Evolutionary conservation across 2,888 invertebrate species (phyloP), one percentile per base, ranked within the genome.

Genomic region (Odontocolon sp.): DNA sequence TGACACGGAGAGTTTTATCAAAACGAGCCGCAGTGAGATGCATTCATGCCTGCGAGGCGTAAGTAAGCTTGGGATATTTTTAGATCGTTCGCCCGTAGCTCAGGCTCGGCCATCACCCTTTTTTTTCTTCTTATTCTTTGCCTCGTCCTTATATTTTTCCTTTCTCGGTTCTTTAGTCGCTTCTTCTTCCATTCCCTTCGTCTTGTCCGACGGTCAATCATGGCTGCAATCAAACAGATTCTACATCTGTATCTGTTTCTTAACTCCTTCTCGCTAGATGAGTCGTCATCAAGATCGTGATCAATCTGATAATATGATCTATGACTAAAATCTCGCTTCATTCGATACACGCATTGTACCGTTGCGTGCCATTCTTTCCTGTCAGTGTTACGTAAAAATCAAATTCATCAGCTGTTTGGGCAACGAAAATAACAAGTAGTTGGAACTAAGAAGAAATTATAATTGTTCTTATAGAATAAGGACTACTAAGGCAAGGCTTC

Each of bases 41-140:
- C 57, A 67, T 67, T 63, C 75, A 70, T 78, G 71, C 64, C 71
- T 63, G 63, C 47, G 70, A 50, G 70, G 71, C 72, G 66, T 57
- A 63, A 64, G 50, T 64, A 75, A 70, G 71, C 52, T 74, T 68
- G 71, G 57, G 78, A 75, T 78, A 78, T 78, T 78, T 78, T 78
- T 78, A 78, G 78, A 61, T 71, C 66, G 63, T 31, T 33, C 21
- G 6, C 64, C 64, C 50, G 45, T 38, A 26, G 33, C 64, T 64
- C 50, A 3, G 8, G 47, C 63, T 64, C 64, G 64, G 50, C 64
- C 64, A 38, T 64, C 64, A 64, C 38, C 64, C 38, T 38, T 36
- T 50, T 50, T 50, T 3, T 45, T 50, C 3, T 38, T 47, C 14
- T 16, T 50, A 28, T 11, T 42, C 31, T 21, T 21, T n/a, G 9